Evolutionary conservation across 1,140 invertebrate species (phyloP).

Genomic region (Dreissena rostriformis): DNA sequence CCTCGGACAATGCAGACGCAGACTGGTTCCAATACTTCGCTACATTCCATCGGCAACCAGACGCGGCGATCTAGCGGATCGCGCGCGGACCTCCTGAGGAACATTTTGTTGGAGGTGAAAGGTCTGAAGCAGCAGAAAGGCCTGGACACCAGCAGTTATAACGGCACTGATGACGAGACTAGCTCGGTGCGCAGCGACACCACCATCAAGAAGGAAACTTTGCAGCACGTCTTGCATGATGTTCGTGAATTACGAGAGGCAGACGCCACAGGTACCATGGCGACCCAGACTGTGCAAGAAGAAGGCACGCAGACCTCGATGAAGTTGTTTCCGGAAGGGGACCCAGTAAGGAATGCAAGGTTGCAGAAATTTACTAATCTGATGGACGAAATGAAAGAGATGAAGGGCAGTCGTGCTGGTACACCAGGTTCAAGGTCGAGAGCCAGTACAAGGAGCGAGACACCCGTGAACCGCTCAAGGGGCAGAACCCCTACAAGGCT

Average conservation of each 20-base stretch:
- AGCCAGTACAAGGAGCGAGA: slow-evolving; percentile 57
- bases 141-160: slow-evolving; percentile 61
- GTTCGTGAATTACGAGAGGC: slow-evolving; percentile 66
- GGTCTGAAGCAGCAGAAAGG: slow-evolving; percentile 73
- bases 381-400: slow-evolving; percentile 70
- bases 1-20: slow-evolving; percentile 67
- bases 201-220: slow-evolving; percentile 66
- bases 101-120: slow-evolving; percentile 75
- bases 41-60: slow-evolving; percentile 73
- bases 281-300: slow-evolving; percentile 70
- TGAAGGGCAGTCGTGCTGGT: slow-evolving; percentile 63
- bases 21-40: slow-evolving; percentile 69
- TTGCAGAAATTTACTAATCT: slow-evolving; percentile 70
- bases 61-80: slow-evolving; percentile 64
- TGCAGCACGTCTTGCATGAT: slow-evolving; percentile 69
- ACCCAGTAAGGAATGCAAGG: slow-evolving; percentile 65
- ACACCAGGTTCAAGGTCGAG: slow-evolving; percentile 63
- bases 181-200: slow-evolving; percentile 64
- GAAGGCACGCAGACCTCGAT: slow-evolving; percentile 74
- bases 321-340: slow-evolving; percentile 71
- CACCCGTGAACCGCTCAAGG: slow-evolving; percentile 28
- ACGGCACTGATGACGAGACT: slow-evolving; percentile 60
- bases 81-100: slow-evolving; percentile 67
- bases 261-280: slow-evolving; percentile 63
- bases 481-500: slow-evolving; percentile 50